Base-by-base conservation (phyloP, 92 coral and sea anemone species). In the Montipora capitata region DNA sequence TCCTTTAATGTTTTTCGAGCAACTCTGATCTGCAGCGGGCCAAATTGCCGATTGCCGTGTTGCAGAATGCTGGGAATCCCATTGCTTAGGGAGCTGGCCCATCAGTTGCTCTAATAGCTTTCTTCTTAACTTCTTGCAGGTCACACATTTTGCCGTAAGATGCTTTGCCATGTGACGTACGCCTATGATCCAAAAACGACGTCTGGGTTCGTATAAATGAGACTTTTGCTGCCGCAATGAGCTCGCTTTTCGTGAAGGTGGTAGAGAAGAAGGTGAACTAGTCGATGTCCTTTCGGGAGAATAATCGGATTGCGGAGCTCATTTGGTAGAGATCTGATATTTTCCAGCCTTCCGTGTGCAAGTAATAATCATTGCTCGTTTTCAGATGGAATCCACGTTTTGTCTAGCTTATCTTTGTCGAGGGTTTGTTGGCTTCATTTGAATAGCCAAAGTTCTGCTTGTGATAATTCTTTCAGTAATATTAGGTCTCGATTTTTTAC, bases 41-140 rank as follows among this genome's bases (percentile, higher is more conserved):
- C 93, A 81, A 94, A 91, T 92, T 92, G 73, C 88, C 93, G 48
- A 89, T 80, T 52, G 97, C 97, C 8, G 93, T 88, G 81, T 91
- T 68, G 72, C 88, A 45, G 69, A 94, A 94, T 16, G 88, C 91
- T 35, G 94, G 94, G 38, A 39, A 76, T 2, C 88, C 85, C 20
- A 70, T 68, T 16, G 85, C 10, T 15, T 82, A 11, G 95, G 97
- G 14, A 94, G 9, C 70, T 94, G 94, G 20, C 92, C 97, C 94
- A 83, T 85, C 18, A 84, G 74, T 62, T 94, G 91, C 63, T 75
- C 93, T 39, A 88, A 59, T 40, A 92, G 91, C 76, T 91, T 85
- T 62, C 65, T 69, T 14, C 96, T 58, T 48, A 94, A 61, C 40
- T 88, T 88, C 67, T 79, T 80, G 81, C 97, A 94, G 56, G 67